Conservation (phyloP, 2,113 vertebrate species). For the Otis tarda region DNA sequence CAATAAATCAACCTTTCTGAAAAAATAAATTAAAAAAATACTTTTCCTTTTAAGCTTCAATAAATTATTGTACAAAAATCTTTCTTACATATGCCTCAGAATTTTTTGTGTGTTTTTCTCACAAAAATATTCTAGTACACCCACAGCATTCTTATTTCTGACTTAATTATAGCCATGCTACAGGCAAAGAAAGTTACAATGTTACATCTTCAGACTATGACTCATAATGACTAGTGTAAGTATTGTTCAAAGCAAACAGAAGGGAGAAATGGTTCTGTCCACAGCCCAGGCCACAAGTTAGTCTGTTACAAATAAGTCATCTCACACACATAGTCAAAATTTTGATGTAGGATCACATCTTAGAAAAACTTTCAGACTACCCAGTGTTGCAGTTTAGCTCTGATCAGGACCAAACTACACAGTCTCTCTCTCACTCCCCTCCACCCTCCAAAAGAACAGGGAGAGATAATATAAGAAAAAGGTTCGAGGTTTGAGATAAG, state of each 20-base stretch:
- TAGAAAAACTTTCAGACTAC: not conserved
- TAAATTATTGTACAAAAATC: not conserved
- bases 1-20: not conserved
- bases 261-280: not conserved
- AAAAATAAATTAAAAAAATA: not conserved
- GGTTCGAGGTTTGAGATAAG: too few species aligned
- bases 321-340: not conserved
- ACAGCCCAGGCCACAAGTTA: not conserved
- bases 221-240: not conserved
- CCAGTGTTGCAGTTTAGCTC: too few species aligned
- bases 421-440: too few species aligned
- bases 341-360: not conserved
- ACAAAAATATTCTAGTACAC: not conserved
- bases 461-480: too few species aligned
- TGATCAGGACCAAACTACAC: too few species aligned
- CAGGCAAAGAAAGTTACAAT: not conserved
- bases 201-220: not conserved
- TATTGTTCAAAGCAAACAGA: not conserved
- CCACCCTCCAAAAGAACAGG: too few species aligned
- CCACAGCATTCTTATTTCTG: not conserved
- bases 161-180: not conserved
- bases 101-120: not conserved
- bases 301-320: not conserved
- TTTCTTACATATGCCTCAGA: not conserved
- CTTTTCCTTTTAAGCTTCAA: not conserved